These are phyloP conservation scores for Coracopsis vasa DNA, from an alignment of 2,113 vertebrate species.

Conservation along the genomic window DNA sequence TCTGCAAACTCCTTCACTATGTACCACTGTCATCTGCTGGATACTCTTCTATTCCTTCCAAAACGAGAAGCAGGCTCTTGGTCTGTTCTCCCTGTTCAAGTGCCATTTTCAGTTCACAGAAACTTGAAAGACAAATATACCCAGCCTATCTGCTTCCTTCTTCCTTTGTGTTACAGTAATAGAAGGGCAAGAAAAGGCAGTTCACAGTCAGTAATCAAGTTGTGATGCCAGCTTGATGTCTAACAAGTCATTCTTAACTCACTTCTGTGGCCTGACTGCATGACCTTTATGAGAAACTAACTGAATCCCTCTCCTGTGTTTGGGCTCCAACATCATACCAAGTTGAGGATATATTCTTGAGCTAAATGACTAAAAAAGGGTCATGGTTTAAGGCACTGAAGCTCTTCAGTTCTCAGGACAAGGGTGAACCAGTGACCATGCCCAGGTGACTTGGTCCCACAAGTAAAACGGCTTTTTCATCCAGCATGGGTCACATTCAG, in stretches of 20 bases:
- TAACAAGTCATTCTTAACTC: not conserved
- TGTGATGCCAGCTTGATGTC: not conserved
- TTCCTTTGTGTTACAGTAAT: not conserved
- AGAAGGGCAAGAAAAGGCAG: not conserved
- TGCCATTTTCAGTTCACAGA: not conserved
- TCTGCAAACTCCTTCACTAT: not conserved
- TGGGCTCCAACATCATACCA: not conserved
- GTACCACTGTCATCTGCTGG: not conserved
- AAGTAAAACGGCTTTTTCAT: not conserved
- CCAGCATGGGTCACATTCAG: not conserved
- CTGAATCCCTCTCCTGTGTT: not conserved
- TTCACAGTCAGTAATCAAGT: not conserved
- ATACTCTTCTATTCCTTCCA: not conserved
- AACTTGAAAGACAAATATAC: not conserved
- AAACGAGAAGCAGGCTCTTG: not conserved
- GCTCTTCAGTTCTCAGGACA: not conserved
- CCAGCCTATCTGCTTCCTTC: not conserved
- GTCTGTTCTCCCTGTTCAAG: not conserved
- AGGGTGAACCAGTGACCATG: fast-evolving
- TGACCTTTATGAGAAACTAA: not conserved
- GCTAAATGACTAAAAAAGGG: not conserved
- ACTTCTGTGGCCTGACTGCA: not conserved
- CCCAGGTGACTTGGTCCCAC: not conserved
- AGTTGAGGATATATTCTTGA: not conserved
- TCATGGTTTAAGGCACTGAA: not conserved